Evolutionary conservation across 2,797 vertebrate species (phyloP), one percentile per base, ranked within the genome.

Genomic region (Heliangelus exortis): DNA sequence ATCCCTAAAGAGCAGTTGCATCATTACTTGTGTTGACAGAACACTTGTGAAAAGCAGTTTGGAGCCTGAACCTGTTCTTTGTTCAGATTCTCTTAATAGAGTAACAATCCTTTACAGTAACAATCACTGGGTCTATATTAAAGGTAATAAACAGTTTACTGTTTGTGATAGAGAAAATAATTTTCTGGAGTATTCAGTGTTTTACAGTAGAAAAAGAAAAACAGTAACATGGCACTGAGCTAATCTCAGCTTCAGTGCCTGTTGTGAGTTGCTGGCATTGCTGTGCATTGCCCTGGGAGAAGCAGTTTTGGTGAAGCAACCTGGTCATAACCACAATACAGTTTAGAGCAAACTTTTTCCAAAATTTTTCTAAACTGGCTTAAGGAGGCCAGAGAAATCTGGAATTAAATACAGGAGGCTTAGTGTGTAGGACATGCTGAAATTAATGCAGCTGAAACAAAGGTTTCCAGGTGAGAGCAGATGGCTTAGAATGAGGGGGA

Each of bases 181-280:
- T 53, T 67, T 91, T 59, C 39, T 68, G 34, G 28, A 86, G 20
- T 73, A 53, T 84, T 95, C 48, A 20, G 5, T 59, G 22, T 57
- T 92, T 94, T 84, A 89, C 68, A 77, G 75, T 84, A 93, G 45
- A 63, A 89, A 89, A 80, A 89, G 84, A 34, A 55, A 47, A 82
- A 58, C 1, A 71, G 21, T n/a, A 71, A 79, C 43, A 16, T 3
- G 54, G 75, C 84, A 91, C 76, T 51, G n/a, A 88, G 62, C 77
- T 95, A 78, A 93, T 92, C 84, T 80, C 95, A 83, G 16, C 77
- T 76, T 73, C 34, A 48, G 84, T 82, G 92, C 90, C 87, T 50
- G 51, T 50, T 61, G 12, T 34, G 57, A 67, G 43, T 33, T 61
- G 69, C 89, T 92, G 91, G 93, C 77, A 28, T 86, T 61, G 54